A percentile compares a stretch with the other conserved stretches of the same genome.
Conservation (phyloP, 2,797 vertebrate genomes). For the Myotis daubentonii region DNA sequence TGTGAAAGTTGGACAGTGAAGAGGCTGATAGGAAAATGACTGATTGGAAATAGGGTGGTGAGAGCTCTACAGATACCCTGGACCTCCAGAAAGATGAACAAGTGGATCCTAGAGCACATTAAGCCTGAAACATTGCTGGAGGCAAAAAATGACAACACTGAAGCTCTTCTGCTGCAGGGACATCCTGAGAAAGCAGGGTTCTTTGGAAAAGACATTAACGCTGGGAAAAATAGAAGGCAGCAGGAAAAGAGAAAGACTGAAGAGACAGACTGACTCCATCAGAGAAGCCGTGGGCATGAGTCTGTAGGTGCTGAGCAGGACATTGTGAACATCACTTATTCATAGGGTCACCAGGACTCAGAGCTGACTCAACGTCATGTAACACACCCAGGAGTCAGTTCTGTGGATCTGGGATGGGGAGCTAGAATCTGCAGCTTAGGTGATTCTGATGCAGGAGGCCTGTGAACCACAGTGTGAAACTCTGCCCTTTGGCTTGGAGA, state of each 20-base stretch:
- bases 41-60: background rate
- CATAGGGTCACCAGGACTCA: background rate
- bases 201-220: background rate
- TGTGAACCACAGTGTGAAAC: background rate
- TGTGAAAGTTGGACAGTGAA: background rate
- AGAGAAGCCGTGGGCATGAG: background rate
- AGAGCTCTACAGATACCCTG: background rate
- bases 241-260: background rate
- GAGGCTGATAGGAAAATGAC: background rate
- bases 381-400: background rate
- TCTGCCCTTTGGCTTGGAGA: background rate
- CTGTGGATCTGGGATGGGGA: rapidly evolving
- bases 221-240: background rate
- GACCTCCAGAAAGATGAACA: background rate
- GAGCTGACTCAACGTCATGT: too few relatives aligned
- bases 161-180: background rate
- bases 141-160: background rate
- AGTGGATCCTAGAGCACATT: background rate
- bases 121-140: background rate
- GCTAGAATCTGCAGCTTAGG: background rate
- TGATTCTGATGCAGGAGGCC: background rate
- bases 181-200: too few relatives aligned
- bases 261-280: background rate
- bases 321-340: background rate
- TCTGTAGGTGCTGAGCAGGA: background rate